These are phyloP conservation scores for Rhinophrynus dorsalis DNA, from an alignment of 2,797 vertebrate species.

Conservation along the genomic window DNA sequence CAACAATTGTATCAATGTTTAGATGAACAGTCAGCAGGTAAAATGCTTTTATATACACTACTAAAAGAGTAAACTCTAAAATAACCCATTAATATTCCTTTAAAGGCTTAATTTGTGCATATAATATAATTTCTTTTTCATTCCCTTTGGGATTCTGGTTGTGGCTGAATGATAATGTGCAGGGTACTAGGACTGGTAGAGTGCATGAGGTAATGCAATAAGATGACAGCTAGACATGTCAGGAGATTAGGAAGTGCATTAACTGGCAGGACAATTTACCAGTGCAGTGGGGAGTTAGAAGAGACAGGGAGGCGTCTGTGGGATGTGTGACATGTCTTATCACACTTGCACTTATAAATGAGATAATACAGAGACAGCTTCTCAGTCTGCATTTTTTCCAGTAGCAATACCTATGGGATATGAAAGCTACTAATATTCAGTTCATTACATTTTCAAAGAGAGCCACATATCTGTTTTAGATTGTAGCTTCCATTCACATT, in stretches of 20 bases:
- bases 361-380: conserved; percentile 23
- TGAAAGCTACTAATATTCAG: not conserved
- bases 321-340: conserved; percentile 30
- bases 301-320: conserved; percentile 44
- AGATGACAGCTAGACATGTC: conserved; percentile 21
- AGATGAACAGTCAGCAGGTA: too few species aligned
- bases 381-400: conserved; percentile 1
- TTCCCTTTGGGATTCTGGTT: conserved; percentile 27
- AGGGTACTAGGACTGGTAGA: conserved; percentile 13
- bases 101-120: conserved; percentile 14
- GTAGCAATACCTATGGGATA: too few species aligned
- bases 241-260: conserved; percentile 43
- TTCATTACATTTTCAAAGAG: too few species aligned
- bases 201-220: conserved; percentile 38
- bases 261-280: conserved; percentile 25
- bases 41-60: too few species aligned
- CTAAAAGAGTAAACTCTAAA: too few species aligned
- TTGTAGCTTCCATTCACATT: too few species aligned
- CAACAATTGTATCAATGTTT: too few species aligned
- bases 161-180: conserved; percentile 23
- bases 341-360: conserved; percentile 11
- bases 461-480: too few species aligned
- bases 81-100: too few species aligned
- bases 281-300: conserved; percentile 8
- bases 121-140: conserved; percentile 41